Evolutionary conservation across 2,888 invertebrate genomes (phyloP), one percentile per base, ranked within the genome.

Genomic region (Coenonympha glycerion): DNA sequence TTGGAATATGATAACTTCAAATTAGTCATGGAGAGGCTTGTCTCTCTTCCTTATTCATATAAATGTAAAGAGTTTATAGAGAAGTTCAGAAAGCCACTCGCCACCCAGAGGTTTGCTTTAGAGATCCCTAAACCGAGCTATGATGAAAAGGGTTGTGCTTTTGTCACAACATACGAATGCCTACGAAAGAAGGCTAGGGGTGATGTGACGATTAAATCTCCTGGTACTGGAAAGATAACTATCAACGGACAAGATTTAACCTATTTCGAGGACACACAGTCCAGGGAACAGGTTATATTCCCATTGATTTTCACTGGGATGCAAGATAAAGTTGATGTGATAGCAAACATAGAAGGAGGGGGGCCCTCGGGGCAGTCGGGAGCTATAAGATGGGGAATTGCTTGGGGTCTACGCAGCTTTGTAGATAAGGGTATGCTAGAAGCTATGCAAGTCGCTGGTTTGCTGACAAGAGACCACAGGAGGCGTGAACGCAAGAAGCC

Each of bases 401-500:
- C 97, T n/a, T 91, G 91, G 90, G 92, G 92, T 18, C 84, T 98
- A 47, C 89, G 93, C 47, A 93, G 94, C 73, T 96, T 97, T 84
- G 92, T 97, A 13, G 92, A 93, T 61, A 76, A 87, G 52, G 90
- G 92, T 13, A 92, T 90, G 84, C 78, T 93, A 47, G 93, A 96
- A 73, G 91, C 91, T 70, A 95, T 98, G 96, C 91, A 95, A 85
- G 74, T 97, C 58, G 95, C 97, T 76, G 98, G 98, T 31, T 83
- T 98, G 52, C 82, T 98, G 40, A 95, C 94, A 15, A 89, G 90
- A 65, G 98, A 97, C 76, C 89, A 88, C 56, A 88, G 98, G 47
- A 84, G 83, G 15, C 90, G 91, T 50, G 98, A 98, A 80, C 90
- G 98, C 62, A 95, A 96, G 91, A 97, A 97, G 91, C 93, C 93